These are phyloP conservation scores for Acromyrmex heyeri DNA, from an alignment of 1,140 invertebrate species.

Conservation along the genomic window DNA sequence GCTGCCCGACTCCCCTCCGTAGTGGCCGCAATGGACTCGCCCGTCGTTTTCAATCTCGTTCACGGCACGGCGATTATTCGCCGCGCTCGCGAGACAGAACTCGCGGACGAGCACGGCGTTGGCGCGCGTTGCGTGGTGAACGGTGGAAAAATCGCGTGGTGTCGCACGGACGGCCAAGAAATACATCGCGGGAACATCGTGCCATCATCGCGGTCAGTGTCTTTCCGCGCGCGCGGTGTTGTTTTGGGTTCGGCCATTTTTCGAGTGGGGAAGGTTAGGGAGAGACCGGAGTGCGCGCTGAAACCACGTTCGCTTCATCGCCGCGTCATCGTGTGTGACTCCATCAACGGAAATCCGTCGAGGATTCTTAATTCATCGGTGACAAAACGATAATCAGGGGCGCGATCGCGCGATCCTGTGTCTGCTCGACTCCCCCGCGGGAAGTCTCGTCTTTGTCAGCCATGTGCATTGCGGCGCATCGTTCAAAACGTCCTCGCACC, in stretches of 20 bases:
- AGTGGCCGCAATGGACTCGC: slow-evolving; percentile 79
- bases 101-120: slow-evolving; percentile 31
- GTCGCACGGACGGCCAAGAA: not conserved
- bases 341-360: no score
- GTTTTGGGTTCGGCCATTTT: slow-evolving; percentile 81
- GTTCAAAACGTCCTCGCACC: slow-evolving; percentile 76
- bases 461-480: slow-evolving; percentile 72
- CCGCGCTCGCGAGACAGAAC: not conserved
- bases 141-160: slow-evolving; percentile 54
- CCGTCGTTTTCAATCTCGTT: slow-evolving; percentile 64
- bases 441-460: slow-evolving; percentile 67
- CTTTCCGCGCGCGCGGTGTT: slow-evolving; percentile 33
- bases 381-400: no score
- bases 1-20: slow-evolving; percentile 66
- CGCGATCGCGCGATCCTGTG: not conserved
- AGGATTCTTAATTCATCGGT: no score
- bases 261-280: slow-evolving; percentile 77
- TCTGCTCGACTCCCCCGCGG: not conserved
- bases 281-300: slow-evolving; percentile 5
- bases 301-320: no score
- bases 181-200: slow-evolving; percentile 6
- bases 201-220: not conserved
- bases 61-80: slow-evolving; percentile 26
- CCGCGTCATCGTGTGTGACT: not conserved
- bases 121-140: not conserved